Conservation (phyloP, 2,888 invertebrate species). For the Scaeva pyrastri region DNA sequence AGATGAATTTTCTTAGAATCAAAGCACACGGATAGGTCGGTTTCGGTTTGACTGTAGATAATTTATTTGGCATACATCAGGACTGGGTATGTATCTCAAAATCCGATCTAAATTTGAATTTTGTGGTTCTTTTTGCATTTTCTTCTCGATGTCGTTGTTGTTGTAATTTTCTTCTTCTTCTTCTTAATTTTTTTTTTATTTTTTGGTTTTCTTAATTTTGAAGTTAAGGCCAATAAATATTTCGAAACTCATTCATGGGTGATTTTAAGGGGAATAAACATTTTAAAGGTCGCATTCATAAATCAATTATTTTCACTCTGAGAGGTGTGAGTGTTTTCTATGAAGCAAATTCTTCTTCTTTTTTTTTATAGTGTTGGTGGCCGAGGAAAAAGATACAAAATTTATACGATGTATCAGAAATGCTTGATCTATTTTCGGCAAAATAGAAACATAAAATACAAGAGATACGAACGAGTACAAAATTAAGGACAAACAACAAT, state of each 20-base stretch:
- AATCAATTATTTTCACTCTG: constrained; percentile 52
- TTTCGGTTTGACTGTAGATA: constrained; percentile 38
- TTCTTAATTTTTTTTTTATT: background rate
- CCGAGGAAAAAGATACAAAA: constrained; percentile 26
- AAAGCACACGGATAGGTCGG: constrained; percentile 33
- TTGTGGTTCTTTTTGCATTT: constrained; percentile 1
- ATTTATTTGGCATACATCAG: constrained; percentile 61
- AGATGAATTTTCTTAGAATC: constrained; percentile 24
- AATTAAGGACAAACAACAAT: constrained; percentile 53
- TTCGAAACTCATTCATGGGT: constrained; percentile 63
- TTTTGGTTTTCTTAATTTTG: background rate
- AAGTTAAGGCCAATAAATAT: constrained; percentile 51
- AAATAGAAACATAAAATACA: constrained; percentile 60
- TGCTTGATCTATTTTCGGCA: constrained; percentile 81
- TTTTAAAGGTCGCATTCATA: constrained; percentile 67
- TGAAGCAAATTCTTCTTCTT: background rate
- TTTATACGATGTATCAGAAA: constrained; percentile 62
- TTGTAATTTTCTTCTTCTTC: background rate
- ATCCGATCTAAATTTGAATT: constrained; percentile 50
- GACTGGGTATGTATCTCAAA: constrained; percentile 47
- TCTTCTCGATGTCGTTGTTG: background rate
- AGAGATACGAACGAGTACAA: constrained; percentile 20
- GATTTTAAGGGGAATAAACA: constrained; percentile 34
- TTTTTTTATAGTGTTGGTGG: background rate
- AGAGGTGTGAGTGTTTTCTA: constrained; percentile 5